Evolutionary conservation across 2,113 vertebrate genomes (phyloP).

Genomic region (Dascyllus trimaculatus): DNA sequence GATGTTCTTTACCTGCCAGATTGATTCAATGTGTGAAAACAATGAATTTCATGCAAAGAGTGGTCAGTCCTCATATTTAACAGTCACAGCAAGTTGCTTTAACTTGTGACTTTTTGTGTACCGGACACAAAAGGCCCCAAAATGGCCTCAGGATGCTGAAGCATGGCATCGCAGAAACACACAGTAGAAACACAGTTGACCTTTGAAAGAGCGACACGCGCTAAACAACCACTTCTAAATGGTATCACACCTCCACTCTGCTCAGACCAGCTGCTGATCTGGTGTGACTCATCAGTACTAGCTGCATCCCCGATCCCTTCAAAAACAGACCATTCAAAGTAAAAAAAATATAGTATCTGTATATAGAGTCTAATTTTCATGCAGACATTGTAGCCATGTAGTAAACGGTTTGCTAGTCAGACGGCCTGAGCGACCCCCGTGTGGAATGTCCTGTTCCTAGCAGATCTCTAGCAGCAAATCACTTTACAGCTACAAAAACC

Average conservation of each 20-base stretch:
- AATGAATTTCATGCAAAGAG: slow-evolving; percentile 10
- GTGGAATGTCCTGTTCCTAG: slow-evolving; percentile 92
- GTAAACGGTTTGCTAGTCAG: slow-evolving; percentile 58
- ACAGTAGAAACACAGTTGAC: slow-evolving; percentile 16
- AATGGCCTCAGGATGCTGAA: slow-evolving; percentile 21
- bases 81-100: slow-evolving; percentile 27
- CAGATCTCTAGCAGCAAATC: slow-evolving; percentile 67
- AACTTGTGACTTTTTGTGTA: slow-evolving; percentile 51
- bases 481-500: slow-evolving; percentile 41
- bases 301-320: slow-evolving; percentile 19
- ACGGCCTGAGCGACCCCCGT: slow-evolving; percentile 69
- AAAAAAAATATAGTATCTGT: slow-evolving; percentile 59
- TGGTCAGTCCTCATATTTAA: not conserved
- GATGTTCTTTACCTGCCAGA: not conserved
- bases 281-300: slow-evolving; percentile 36
- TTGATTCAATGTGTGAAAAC: not conserved
- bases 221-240: slow-evolving; percentile 33
- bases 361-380: slow-evolving; percentile 61
- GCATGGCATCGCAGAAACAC: slow-evolving; percentile 35
- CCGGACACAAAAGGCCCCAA: slow-evolving; percentile 55
- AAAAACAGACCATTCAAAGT: slow-evolving; percentile 44
- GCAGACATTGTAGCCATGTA: slow-evolving; percentile 71
- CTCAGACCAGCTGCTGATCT: slow-evolving; percentile 75
- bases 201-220: slow-evolving; percentile 11
- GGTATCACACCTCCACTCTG: slow-evolving; percentile 53